These are phyloP conservation scores for Aspiorhynchus laticeps DNA, from an alignment of 2,113 vertebrate genomes.

Conservation along the genomic window DNA sequence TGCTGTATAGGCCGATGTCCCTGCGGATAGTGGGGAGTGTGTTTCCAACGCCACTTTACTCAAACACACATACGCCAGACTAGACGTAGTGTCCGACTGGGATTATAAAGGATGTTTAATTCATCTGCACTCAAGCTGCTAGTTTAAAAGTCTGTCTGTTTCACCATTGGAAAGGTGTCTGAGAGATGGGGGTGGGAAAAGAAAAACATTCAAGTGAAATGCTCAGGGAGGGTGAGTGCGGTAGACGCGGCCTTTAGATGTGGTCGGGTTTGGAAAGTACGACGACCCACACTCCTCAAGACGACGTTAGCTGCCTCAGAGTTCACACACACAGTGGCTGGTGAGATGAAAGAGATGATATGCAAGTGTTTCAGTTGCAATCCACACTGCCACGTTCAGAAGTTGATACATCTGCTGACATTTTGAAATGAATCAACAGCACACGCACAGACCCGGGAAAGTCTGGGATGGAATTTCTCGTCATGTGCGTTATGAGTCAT, in stretches of 20 bases:
- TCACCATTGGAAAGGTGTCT: conserved; percentile 36
- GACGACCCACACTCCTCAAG: conserved; percentile 35
- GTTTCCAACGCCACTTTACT: conserved; percentile 20
- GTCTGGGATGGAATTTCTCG: conserved; percentile 49
- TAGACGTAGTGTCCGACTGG: conserved; percentile 43
- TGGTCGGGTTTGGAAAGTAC: conserved; percentile 56
- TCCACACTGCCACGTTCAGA: conserved; percentile 32
- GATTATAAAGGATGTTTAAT: conserved; percentile 51
- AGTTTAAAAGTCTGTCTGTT: conserved; percentile 47
- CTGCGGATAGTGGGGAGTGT: conserved; percentile 1
- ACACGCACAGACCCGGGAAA: background rate
- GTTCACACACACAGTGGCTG: conserved; percentile 38
- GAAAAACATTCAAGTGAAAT: conserved; percentile 48
- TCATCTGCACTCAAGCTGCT: conserved; percentile 52
- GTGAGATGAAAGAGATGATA: conserved; percentile 32
- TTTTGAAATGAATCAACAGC: conserved; percentile 51
- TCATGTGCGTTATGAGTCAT: conserved; percentile 51
- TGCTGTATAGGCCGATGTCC: conserved; percentile 19
- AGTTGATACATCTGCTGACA: conserved; percentile 41
- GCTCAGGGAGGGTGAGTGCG: conserved; percentile 15
- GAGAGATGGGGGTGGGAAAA: conserved; percentile 17
- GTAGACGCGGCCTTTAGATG: conserved; percentile 50
- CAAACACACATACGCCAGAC: conserved; percentile 17
- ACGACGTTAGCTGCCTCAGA: conserved; percentile 27
- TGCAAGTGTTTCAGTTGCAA: conserved; percentile 29